A percentile compares a stretch with the other conserved stretches of the same genome.
Conservation (phyloP, 1,140 invertebrate genomes). For the Rhagoletis zephyria region DNA sequence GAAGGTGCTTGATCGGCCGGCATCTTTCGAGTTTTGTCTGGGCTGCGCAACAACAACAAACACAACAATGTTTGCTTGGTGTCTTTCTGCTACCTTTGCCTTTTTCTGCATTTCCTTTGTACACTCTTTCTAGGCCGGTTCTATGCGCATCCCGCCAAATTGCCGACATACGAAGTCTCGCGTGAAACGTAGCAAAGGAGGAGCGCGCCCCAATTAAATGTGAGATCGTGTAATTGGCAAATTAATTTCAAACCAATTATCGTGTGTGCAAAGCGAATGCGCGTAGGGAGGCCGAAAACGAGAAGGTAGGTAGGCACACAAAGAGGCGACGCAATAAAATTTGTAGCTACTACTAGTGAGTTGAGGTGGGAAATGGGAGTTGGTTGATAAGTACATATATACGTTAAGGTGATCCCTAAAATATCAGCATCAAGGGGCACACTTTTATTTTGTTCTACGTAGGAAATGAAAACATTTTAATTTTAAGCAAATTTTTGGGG, state of each 20-base stretch:
- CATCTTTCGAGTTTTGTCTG: neutral
- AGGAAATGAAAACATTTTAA: too few species aligned
- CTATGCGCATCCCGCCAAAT: neutral
- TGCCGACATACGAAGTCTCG: neutral
- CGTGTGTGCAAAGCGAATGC: constrained; percentile 56
- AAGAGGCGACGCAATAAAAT: neutral
- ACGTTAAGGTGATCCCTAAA: too few species aligned
- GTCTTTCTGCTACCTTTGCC: neutral
- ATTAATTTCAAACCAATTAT: constrained; percentile 74
- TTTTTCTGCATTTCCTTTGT: neutral
- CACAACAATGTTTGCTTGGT: neutral
- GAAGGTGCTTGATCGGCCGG: neutral
- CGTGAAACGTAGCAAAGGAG: constrained; percentile 60
- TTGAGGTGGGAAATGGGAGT: neutral
- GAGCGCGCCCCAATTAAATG: constrained; percentile 69
- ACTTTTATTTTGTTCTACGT: too few species aligned
- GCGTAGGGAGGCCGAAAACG: neutral
- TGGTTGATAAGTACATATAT: neutral
- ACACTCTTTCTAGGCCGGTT: constrained; percentile 31
- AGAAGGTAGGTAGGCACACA: neutral
- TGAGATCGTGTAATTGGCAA: constrained; percentile 73
- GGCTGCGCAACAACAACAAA: neutral
- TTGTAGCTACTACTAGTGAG: neutral
- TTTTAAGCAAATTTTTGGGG: too few species aligned
- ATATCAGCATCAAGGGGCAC: too few species aligned